phyloP scores from a whole-genome alignment of 2,888 invertebrate genomes.

The Ectemnius lituratus region DNA sequence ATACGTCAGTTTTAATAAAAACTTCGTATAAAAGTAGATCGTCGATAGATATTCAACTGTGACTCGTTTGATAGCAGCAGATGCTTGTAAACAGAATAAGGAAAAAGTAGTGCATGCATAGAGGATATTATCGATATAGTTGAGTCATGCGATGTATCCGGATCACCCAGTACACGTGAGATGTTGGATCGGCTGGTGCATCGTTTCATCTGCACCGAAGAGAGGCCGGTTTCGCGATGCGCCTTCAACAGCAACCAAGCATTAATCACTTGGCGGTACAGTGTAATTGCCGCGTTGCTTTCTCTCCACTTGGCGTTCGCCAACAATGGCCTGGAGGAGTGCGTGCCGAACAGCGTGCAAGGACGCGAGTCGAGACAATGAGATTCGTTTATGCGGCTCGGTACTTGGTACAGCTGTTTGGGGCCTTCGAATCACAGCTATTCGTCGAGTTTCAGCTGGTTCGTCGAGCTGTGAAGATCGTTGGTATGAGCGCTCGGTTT shows the following conservation, averaged over 20 bases:
- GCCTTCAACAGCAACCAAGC: conserved; percentile 3
- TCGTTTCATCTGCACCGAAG: conserved; percentile 15
- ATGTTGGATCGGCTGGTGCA: background rate
- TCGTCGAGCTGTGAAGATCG: no score
- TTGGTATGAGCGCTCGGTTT: background rate
- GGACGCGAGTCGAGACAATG: conserved; percentile 41
- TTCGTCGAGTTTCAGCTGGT: conserved; percentile 5
- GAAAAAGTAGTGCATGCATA: no score
- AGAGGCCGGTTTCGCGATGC: conserved; percentile 29
- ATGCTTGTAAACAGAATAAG: no score
- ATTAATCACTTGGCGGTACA: conserved; percentile 50
- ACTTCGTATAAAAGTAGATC: no score
- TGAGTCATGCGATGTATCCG: no score
- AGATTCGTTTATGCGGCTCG: conserved; percentile 52
- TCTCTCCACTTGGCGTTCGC: conserved; percentile 35
- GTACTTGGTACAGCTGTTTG: conserved; percentile 27
- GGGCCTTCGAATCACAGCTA: conserved; percentile 22
- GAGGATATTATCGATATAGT: no score
- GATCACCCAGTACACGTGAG: no score
- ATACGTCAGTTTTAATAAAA: no score
- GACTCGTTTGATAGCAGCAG: no score
- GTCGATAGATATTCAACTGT: no score
- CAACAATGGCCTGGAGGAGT: conserved; percentile 44
- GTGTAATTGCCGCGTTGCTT: conserved; percentile 50
- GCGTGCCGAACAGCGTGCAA: conserved; percentile 40